phyloP scores from a whole-genome alignment of 2,888 invertebrate genomes.

The Zaprionus obscuricornis region DNA sequence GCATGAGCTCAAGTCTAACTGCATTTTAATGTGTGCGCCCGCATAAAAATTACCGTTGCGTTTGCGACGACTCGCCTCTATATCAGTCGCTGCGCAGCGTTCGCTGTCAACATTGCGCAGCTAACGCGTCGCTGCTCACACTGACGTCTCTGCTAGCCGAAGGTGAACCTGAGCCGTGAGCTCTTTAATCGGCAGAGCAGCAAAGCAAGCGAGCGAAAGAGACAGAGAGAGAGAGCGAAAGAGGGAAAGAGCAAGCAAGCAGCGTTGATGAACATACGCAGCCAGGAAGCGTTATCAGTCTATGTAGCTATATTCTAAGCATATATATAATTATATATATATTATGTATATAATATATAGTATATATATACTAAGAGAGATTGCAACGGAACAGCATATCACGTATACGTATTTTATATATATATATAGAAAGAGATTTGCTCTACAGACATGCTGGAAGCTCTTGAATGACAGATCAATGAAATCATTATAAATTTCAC shows the following conservation, averaged over 20 bases:
- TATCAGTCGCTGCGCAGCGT: too few relatives aligned
- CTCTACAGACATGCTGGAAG: constrained; percentile 67
- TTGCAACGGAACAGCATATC: constrained; percentile 1
- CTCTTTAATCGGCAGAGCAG: constrained; percentile 26
- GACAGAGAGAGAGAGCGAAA: background rate
- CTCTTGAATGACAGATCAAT: constrained; percentile 78
- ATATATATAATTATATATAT: background rate
- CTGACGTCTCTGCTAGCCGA: constrained; percentile 26
- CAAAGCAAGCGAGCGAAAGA: too few relatives aligned
- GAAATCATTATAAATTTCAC: constrained; percentile 73
- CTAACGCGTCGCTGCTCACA: constrained; percentile 6
- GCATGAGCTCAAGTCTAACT: constrained; percentile 20
- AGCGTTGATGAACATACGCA: constrained; percentile 50
- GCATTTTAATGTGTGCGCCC: constrained; percentile 36
- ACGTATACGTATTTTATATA: background rate
- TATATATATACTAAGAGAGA: constrained; percentile 6
- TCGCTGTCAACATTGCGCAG: too few relatives aligned
- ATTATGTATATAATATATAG: background rate
- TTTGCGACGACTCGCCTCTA: constrained; percentile 24
- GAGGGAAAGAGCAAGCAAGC: constrained; percentile 23
- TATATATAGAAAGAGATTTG: constrained; percentile 4
- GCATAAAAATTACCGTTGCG: constrained; percentile 41
- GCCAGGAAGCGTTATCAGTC: constrained; percentile 60
- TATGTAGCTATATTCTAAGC: constrained; percentile 7
- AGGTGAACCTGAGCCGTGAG: constrained; percentile 66